phyloP scores from a whole-genome alignment of 2,888 invertebrate species.

The Caenorhabditis afra region DNA sequence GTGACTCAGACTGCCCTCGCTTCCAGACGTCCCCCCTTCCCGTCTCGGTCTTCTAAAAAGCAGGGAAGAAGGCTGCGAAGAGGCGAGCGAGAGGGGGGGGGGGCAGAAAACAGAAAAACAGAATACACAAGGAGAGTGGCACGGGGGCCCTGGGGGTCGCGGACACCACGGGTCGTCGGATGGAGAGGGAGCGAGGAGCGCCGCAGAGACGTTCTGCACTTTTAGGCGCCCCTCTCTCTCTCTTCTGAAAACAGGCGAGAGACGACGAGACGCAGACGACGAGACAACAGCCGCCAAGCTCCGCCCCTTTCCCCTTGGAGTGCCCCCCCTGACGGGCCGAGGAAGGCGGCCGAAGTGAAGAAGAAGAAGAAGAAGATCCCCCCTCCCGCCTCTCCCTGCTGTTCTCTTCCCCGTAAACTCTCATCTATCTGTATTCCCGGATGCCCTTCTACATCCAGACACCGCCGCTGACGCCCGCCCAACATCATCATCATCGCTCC shows the following conservation, averaged over 20 bases:
- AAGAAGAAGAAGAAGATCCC: conserved; percentile 3
- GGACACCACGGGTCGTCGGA: not conserved
- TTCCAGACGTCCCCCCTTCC: conserved; percentile 19
- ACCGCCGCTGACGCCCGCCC: conserved; percentile 53
- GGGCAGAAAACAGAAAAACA: conserved; percentile 27
- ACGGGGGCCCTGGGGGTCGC: not conserved
- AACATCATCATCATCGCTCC: conserved; percentile 23
- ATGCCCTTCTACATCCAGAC: conserved; percentile 63
- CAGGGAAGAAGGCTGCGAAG: too few relatives aligned
- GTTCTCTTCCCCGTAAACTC: not conserved
- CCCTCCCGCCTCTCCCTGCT: not conserved
- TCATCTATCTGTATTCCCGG: too few relatives aligned
- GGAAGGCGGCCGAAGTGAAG: too few relatives aligned
- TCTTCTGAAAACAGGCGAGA: conserved; percentile 35
- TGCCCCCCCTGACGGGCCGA: conserved; percentile 15
- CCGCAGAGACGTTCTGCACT: conserved; percentile 37
- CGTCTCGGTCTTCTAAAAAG: too few relatives aligned
- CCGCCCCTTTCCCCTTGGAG: conserved; percentile 37
- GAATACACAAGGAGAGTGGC: conserved; percentile 54
- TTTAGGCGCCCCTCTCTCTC: conserved; percentile 22
- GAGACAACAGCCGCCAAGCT: not conserved
- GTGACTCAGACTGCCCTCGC: conserved; percentile 44
- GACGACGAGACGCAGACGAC: conserved; percentile 3
- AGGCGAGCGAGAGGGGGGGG: not conserved
- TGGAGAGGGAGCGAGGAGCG: conserved; percentile 19